These are phyloP conservation scores for Ptychodera flava DNA, from an alignment of 35 echinoderm and acorn worm genomes.

Conservation along the genomic window DNA sequence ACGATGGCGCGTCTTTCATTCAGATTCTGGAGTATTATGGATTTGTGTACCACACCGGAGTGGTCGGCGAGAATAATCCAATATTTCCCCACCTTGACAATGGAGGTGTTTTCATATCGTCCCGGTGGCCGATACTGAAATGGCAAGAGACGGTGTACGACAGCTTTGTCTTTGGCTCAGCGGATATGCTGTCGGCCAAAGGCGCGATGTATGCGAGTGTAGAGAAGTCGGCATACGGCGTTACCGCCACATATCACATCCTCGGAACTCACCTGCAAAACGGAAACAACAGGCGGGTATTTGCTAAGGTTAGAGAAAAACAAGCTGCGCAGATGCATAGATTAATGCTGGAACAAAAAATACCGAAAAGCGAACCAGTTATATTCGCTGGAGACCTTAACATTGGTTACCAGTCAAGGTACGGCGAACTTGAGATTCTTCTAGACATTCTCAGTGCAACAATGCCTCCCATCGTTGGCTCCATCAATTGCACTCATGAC, in stretches of 20 bases:
- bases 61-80: slow-evolving; percentile 30
- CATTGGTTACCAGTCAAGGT: slow-evolving; percentile 20
- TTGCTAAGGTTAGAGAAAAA: slow-evolving; percentile 37
- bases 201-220: slow-evolving; percentile 78
- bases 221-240: slow-evolving; percentile 54
- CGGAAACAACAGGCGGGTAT: slow-evolving; percentile 6
- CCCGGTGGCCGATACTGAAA: slow-evolving; percentile 79
- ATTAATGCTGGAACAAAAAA: slow-evolving; percentile 46
- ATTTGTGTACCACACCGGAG: slow-evolving; percentile 64
- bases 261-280: slow-evolving; percentile 86
- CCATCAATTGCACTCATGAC: slow-evolving; percentile 52
- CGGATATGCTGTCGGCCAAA: slow-evolving; percentile 66
- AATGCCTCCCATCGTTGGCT: slow-evolving; percentile 46
- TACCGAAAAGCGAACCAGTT: slow-evolving; percentile 67
- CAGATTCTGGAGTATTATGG: slow-evolving; percentile 70
- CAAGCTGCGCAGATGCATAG: slow-evolving; percentile 71
- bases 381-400: slow-evolving; percentile 93
- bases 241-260: slow-evolving; percentile 58
- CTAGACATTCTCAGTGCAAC: slow-evolving; percentile 35
- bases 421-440: slow-evolving; percentile 4
- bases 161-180: slow-evolving; percentile 24
- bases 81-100: slow-evolving; percentile 41
- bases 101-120: slow-evolving; percentile 89
- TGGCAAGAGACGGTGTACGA: slow-evolving; percentile 47
- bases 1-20: slow-evolving; percentile 40